A percentile compares a stretch with the other conserved stretches of the same genome.
Evolutionary conservation across 2,888 invertebrate species (phyloP).

Genomic region (Drosophila borborema): DNA sequence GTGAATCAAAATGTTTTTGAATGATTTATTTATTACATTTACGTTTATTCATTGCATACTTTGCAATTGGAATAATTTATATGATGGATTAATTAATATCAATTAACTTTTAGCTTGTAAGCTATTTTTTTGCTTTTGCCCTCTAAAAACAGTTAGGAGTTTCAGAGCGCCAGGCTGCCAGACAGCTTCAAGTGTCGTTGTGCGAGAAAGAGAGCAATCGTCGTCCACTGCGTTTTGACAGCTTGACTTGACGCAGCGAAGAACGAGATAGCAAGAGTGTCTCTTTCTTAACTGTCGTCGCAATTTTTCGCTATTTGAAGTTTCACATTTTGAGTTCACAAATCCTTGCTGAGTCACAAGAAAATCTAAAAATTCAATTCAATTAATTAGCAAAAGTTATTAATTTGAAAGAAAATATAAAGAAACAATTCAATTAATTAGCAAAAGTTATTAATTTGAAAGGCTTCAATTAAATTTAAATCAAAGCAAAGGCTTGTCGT

Average conservation of each 20-base stretch:
- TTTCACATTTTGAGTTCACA: background rate
- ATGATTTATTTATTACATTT: background rate
- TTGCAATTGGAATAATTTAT: background rate
- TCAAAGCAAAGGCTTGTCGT: background rate
- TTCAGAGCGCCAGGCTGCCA: constrained; percentile 1
- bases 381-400: background rate
- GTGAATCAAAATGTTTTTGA: too few relatives aligned
- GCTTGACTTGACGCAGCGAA: background rate
- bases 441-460: background rate
- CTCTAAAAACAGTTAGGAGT: background rate
- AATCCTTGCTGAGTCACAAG: background rate
- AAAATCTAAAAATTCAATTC: background rate
- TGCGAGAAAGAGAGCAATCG: background rate
- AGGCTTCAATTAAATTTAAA: background rate
- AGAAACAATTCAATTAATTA: background rate
- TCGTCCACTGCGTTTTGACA: background rate
- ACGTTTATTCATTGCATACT: background rate
- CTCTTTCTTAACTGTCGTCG: constrained; percentile 5
- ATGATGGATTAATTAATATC: background rate
- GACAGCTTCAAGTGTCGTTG: background rate
- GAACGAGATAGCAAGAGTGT: constrained; percentile 6
- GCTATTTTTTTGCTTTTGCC: background rate
- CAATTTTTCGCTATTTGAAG: constrained; percentile 3
- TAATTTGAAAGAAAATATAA: background rate
- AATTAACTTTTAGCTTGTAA: background rate